A percentile compares a stretch with the other conserved stretches of the same genome.
These are phyloP conservation scores for Setipinna tenuifilis DNA, from an alignment of 2,797 vertebrate species.

Conservation along the genomic window DNA sequence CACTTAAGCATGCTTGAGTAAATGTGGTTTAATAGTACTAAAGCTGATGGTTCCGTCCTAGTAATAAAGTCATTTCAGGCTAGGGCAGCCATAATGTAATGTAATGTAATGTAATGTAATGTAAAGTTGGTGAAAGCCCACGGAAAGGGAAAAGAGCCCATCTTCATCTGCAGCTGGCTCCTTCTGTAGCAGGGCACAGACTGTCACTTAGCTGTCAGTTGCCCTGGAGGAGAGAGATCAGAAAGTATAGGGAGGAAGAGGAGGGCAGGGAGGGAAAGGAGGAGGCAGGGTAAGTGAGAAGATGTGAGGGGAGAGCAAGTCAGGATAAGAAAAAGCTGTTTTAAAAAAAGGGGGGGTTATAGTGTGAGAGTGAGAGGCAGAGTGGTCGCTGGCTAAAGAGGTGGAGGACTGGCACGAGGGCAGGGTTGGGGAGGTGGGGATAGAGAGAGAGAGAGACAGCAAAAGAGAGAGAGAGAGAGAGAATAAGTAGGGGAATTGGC, in stretches of 20 bases:
- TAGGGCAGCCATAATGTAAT: neutral
- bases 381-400: neutral
- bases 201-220: neutral
- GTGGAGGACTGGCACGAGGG: neutral
- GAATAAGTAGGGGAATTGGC: too few species aligned
- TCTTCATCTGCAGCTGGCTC: neutral
- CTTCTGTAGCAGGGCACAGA: neutral
- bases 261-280: neutral
- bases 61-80: neutral
- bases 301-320: neutral
- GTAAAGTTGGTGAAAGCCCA: neutral
- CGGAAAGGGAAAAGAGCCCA: neutral
- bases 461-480: too few species aligned
- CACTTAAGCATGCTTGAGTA: neutral
- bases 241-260: neutral
- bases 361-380: neutral
- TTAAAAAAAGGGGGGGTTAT: neutral
- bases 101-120: neutral
- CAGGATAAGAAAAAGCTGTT: neutral
- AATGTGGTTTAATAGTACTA: neutral
- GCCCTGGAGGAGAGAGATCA: neutral
- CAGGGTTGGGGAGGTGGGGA: neutral
- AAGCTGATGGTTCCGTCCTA: neutral
- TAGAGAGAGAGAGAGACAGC: neutral
- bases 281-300: neutral